Conservation (phyloP, 2,888 invertebrate species). For the Ceramica pisi region DNA sequence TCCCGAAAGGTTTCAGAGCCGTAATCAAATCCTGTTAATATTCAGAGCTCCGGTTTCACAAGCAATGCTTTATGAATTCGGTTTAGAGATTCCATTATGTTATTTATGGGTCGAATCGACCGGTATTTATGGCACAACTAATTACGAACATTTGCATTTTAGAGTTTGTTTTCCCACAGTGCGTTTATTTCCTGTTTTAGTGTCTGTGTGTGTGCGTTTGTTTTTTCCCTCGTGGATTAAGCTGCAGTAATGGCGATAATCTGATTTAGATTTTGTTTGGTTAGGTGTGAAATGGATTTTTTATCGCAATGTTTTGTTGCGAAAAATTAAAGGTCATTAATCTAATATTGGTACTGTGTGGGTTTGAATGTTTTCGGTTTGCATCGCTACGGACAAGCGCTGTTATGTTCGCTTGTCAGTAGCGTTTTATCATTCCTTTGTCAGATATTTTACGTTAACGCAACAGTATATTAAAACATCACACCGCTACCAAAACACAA, state of each 20-base stretch:
- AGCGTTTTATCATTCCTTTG: background rate
- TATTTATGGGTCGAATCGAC: conserved; percentile 79
- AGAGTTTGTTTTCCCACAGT: conserved; percentile 75
- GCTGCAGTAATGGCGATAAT: conserved; percentile 41
- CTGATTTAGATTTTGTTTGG: conserved; percentile 44
- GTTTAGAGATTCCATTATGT: conserved; percentile 76
- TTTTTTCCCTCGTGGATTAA: conserved; percentile 52
- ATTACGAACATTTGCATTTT: conserved; percentile 82
- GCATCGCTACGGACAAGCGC: too few relatives aligned
- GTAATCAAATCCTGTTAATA: conserved; percentile 71
- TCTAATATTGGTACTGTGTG: background rate
- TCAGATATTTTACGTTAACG: background rate
- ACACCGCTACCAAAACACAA: conserved; percentile 26
- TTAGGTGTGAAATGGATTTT: conserved; percentile 34
- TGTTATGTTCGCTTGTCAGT: too few relatives aligned
- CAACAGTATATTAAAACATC: conserved; percentile 3
- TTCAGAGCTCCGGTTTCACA: conserved; percentile 74
- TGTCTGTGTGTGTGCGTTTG: conserved; percentile 10
- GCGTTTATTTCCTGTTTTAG: conserved; percentile 62
- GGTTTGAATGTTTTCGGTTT: background rate
- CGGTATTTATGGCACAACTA: conserved; percentile 80
- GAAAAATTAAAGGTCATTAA: conserved; percentile 18
- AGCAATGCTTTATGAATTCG: conserved; percentile 75
- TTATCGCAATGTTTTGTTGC: conserved; percentile 2
- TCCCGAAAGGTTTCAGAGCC: conserved; percentile 59